Base-by-base conservation (phyloP, 1,140 invertebrate species). In the Drosophila sucinea region DNA sequence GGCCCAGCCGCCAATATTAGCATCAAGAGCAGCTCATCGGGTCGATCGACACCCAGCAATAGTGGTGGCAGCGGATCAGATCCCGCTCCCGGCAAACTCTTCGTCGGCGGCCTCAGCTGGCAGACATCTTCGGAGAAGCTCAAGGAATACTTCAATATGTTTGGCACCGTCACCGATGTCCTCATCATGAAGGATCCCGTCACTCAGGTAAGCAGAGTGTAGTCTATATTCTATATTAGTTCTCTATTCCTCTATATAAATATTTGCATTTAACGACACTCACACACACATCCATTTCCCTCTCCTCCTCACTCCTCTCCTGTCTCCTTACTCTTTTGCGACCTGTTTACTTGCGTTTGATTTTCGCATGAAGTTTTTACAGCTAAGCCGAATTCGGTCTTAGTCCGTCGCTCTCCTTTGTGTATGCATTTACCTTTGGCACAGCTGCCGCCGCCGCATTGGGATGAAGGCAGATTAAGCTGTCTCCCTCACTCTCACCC, bases 141-240 rank as follows among this genome's bases (percentile, higher is more conserved):
- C 5, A 94, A 96, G 79, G 96, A 97, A 77, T 98, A 98, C 91
- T 98, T 98, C 86, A 95, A 96, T 61, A 97, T 97, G 95, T 98
- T 97, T 83, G 97, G 97, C 60, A 95, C 96, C 3, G 97, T 98
- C 67, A 96, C 96, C n/a, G 97, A 98, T 91, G 97, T 98, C 54
- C 95, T 98, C 57, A 97, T 98, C 82, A 98, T 98, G 97, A 98
- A 98, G 94, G 97, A 98, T 93, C 97, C 97, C 2, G 95, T 98
- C 11, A 98, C 97, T 70, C 97, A 98, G 96, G 97, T 98, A 93
- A 93, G 77, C 68, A 67, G 61, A 72, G 27, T 57, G 73, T 57
- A 70, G 69, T 78, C 71, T 57, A 67, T 77, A 41, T 33, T 41
- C 30, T 4, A 55, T 41, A 55, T n/a, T 25, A 54, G 35, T 63